Evolutionary conservation across 2,888 invertebrate genomes (phyloP).

Genomic region (Sisyra terminalis): DNA sequence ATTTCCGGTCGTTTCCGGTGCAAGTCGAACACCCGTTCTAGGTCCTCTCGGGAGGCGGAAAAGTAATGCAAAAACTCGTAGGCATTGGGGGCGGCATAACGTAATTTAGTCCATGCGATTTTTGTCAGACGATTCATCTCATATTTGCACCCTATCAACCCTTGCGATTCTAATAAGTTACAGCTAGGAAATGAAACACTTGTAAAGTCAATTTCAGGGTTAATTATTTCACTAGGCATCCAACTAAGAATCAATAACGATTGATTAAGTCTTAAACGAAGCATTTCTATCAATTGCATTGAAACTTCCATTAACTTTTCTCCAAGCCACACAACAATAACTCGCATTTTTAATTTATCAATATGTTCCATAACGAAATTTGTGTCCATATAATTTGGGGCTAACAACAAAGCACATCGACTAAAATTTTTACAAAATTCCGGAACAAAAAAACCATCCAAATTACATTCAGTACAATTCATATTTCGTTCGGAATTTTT

Average conservation of each 20-base stretch:
- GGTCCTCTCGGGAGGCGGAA: slow-evolving; percentile 33
- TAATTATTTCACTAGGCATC: slow-evolving; percentile 44
- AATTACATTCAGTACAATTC: not conserved
- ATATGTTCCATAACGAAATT: slow-evolving; percentile 42
- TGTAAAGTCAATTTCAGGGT: slow-evolving; percentile 28
- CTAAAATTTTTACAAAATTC: slow-evolving; percentile 27
- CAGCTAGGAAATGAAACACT: slow-evolving; percentile 48
- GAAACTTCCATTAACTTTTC: slow-evolving; percentile 30
- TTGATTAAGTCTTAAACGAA: slow-evolving; percentile 18
- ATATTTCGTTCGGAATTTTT: slow-evolving; percentile 18
- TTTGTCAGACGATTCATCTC: slow-evolving; percentile 52
- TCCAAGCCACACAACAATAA: slow-evolving; percentile 56
- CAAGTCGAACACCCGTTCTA: slow-evolving; percentile 28
- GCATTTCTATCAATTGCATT: slow-evolving; percentile 22
- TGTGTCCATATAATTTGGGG: slow-evolving; percentile 32
- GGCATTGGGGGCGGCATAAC: slow-evolving; percentile 31
- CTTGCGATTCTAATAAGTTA: slow-evolving; percentile 24
- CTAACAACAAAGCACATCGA: slow-evolving; percentile 30
- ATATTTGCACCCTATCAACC: slow-evolving; percentile 39
- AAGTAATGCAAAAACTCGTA: slow-evolving; percentile 32
- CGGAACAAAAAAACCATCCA: slow-evolving; percentile 38
- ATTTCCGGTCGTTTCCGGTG: slow-evolving; percentile 6
- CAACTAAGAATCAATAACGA: slow-evolving; percentile 46
- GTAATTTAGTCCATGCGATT: slow-evolving; percentile 41
- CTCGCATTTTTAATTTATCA: slow-evolving; percentile 35